phyloP scores from a whole-genome alignment of 2,888 invertebrate genomes.

The Drosophila pseudotalamancana region DNA sequence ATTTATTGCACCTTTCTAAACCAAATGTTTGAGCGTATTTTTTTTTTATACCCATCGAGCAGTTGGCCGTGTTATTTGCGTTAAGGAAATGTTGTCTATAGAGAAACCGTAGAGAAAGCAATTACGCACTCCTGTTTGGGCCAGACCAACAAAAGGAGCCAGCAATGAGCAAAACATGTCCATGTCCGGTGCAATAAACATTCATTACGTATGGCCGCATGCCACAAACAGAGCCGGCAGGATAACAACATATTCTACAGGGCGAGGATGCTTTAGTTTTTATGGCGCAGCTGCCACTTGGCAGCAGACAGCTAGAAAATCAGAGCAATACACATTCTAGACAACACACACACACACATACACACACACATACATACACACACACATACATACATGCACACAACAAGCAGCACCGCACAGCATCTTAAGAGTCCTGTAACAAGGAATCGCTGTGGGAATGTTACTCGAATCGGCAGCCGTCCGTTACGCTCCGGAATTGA shows the following conservation, averaged over 20 bases:
- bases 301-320: conserved; percentile 68
- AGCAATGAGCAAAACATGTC: conserved; percentile 69
- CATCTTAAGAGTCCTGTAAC: conserved; percentile 42
- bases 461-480: conserved; percentile 56
- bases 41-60: no score
- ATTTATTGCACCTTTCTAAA: no score
- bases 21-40: no score
- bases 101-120: conserved; percentile 67
- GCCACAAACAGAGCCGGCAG: conserved; percentile 73
- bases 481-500: conserved; percentile 69
- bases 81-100: conserved; percentile 41
- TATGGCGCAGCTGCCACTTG: conserved; percentile 77
- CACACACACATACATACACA: conserved; percentile 3
- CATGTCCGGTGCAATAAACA: conserved; percentile 78
- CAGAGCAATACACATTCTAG: conserved; percentile 47
- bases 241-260: conserved; percentile 36
- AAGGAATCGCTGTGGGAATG: conserved; percentile 53
- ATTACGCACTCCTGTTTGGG: conserved; percentile 67
- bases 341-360: conserved; percentile 20
- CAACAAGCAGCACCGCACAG: conserved; percentile 9
- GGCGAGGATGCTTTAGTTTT: conserved; percentile 58
- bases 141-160: conserved; percentile 56
- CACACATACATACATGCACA: conserved; percentile 13
- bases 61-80: conserved; percentile 23
- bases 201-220: conserved; percentile 75